Evolutionary conservation across 2,888 invertebrate species (phyloP), one percentile per base, ranked within the genome.

Genomic region (Augiades crinisus): DNA sequence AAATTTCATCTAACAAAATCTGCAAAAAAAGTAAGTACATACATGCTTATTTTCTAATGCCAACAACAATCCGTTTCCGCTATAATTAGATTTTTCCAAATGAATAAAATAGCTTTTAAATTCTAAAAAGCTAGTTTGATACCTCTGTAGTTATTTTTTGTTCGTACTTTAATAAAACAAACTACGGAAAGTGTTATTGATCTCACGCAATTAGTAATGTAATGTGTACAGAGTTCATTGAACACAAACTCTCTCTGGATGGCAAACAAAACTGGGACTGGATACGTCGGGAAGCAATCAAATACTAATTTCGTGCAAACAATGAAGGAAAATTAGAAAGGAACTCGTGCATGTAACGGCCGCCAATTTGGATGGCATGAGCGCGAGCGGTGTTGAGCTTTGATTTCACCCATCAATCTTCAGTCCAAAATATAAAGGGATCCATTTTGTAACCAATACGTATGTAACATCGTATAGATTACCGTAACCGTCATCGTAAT

Each of bases 271-370:
- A 55, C 36, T 43, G 53, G 46, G 49, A 30, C 43, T 21, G 56
- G 37, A 45, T 54, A 56, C 40, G 51, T 58, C 57, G 63, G 56
- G 67, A 67, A 69, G 71, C 75, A 76, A 82, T 81, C 78, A 83
- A 80, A 78, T 75, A 75, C 75, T 75, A 78, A 80, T 80, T 80
- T 76, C 70, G 62, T 64, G 68, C 67, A 74, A 78, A 81, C 78
- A 82, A 78, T 77, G 76, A 73, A 65, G 68, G 78, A 74, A 78
- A 81, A 83, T 85, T 81, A 78, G 80, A 81, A 81, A 78, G 70
- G 74, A 70, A 73, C 64, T 75, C 75, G 72, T 76, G 80, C 83
- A 79, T 76, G 65, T 73, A 83, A 75, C 73, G 70, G 44, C 59
- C 53, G 56, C 61, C 60, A 54, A 61, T 63, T 59, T 56, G 51